phyloP scores from a whole-genome alignment of 2,113 vertebrate species.

The Brienomyrus brachyistius region DNA sequence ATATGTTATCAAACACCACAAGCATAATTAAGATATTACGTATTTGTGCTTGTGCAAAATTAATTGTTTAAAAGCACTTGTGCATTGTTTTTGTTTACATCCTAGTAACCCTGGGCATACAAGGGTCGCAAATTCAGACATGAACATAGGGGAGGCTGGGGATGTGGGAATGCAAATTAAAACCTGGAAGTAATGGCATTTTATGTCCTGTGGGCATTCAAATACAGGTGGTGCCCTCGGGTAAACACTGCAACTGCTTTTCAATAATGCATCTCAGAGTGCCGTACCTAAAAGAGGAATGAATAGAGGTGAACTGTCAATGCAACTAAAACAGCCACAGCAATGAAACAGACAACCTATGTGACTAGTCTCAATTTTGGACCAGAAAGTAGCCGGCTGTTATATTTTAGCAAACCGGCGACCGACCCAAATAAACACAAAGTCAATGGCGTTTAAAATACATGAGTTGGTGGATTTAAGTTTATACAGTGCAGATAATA shows the following conservation, averaged over 20 bases:
- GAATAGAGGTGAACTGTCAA: not conserved
- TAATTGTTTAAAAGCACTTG: not conserved
- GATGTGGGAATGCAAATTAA: not conserved
- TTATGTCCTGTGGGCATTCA: constrained; percentile 32
- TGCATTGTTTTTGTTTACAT: not conserved
- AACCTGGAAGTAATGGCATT: not conserved
- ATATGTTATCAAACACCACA: not conserved
- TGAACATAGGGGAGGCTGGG: not conserved
- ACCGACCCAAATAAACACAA: not conserved
- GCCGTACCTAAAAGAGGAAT: constrained; percentile 57
- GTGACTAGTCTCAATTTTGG: not conserved
- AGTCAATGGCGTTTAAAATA: not conserved
- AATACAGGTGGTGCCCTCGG: constrained; percentile 62
- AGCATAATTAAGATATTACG: not conserved
- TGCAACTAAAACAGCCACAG: not conserved
- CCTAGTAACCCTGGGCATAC: not conserved
- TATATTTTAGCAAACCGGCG: not conserved
- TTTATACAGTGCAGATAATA: not conserved
- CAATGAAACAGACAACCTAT: not conserved
- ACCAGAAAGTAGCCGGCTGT: not conserved
- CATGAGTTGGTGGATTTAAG: not conserved
- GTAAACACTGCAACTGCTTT: constrained; percentile 76
- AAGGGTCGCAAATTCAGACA: not conserved
- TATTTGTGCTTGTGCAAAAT: not conserved
- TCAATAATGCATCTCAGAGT: constrained; percentile 75